A percentile compares a stretch with the other conserved stretches of the same genome.
These are phyloP conservation scores for Psephotus haematonotus DNA, from an alignment of 2,113 vertebrate genomes.

Conservation along the genomic window DNA sequence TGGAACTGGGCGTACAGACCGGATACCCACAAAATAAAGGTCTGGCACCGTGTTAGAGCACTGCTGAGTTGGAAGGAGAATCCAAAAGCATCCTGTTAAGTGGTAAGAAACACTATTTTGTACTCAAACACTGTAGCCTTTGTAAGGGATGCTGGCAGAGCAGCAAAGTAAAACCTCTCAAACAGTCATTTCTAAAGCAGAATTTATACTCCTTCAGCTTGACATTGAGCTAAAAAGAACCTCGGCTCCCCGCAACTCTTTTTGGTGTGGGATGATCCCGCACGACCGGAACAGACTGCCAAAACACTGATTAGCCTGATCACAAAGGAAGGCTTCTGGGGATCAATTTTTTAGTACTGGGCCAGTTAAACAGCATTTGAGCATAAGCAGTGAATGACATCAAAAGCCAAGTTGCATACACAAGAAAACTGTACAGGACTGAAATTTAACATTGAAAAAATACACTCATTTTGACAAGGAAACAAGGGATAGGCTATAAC, in stretches of 20 bases:
- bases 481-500: neutral
- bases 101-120: slow-evolving; percentile 58
- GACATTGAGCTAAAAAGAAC: slow-evolving; percentile 13
- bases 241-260: neutral
- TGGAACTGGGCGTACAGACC: slow-evolving; percentile 26
- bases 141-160: slow-evolving; percentile 49
- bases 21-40: slow-evolving; percentile 36
- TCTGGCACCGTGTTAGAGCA: neutral
- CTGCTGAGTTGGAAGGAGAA: slow-evolving; percentile 30
- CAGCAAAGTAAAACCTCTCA: slow-evolving; percentile 24
- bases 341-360: neutral
- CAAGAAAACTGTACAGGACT: neutral
- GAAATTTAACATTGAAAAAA: neutral
- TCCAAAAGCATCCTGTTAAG: slow-evolving; percentile 61
- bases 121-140: slow-evolving; percentile 53
- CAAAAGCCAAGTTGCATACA: neutral
- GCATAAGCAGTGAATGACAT: neutral
- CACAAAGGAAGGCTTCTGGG: neutral
- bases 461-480: neutral
- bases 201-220: slow-evolving; percentile 54
- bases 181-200: slow-evolving; percentile 56
- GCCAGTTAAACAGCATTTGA: neutral
- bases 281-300: neutral
- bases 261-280: neutral
- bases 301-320: neutral